phyloP scores from a whole-genome alignment of 2,113 vertebrate species.

The Aix galericulata region DNA sequence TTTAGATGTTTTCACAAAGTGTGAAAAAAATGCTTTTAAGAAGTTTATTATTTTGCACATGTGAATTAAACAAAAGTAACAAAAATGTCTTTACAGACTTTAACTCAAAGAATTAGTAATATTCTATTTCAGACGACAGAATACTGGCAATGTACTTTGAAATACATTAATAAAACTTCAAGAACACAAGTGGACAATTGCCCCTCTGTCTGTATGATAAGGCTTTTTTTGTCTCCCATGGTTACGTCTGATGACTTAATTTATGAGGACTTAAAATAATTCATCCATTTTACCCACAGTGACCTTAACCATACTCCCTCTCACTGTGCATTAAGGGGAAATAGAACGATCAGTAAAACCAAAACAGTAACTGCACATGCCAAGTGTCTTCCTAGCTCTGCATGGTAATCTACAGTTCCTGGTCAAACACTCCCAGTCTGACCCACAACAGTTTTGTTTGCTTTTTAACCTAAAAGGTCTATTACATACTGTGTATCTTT shows the following conservation, averaged over 20 bases:
- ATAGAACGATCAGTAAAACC: not conserved
- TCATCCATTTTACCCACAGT: not conserved
- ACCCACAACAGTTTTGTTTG: not conserved
- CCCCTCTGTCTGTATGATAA: not conserved
- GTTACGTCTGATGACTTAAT: not conserved
- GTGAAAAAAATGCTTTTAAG: not conserved
- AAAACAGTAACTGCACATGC: not conserved
- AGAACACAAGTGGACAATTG: not conserved
- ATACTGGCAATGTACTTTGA: not conserved
- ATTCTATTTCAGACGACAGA: not conserved
- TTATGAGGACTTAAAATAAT: not conserved
- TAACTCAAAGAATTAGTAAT: not conserved
- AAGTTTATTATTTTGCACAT: not conserved
- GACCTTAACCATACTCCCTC: not conserved
- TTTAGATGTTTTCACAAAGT: not conserved
- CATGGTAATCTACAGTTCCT: not conserved
- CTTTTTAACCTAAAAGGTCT: not conserved
- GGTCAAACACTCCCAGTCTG: not conserved
- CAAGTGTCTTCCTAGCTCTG: not conserved
- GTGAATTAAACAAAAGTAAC: not conserved
- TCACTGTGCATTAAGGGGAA: not conserved
- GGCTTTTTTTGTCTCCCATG: not conserved
- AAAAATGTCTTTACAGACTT: not conserved
- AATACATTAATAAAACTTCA: not conserved
- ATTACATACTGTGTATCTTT: not conserved